A percentile compares a stretch with the other conserved stretches of the same genome.
phyloP scores from a whole-genome alignment of 2,797 vertebrate species.

The Sebastes oblongus region DNA sequence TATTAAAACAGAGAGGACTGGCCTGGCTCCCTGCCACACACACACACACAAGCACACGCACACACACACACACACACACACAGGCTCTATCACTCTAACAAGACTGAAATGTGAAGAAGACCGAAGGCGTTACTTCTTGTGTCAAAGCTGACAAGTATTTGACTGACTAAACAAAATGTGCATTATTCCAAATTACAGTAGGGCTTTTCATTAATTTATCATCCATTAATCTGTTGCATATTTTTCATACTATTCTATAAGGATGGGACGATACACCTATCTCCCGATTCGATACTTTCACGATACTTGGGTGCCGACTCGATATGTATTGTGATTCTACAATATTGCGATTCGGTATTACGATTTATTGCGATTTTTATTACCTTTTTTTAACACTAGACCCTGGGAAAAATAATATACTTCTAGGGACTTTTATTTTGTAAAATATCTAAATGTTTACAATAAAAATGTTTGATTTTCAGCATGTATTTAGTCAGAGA shows the following conservation, averaged over 20 bases:
- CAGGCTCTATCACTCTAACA: constrained; percentile 53
- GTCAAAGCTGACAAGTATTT: constrained; percentile 5
- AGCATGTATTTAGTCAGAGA: too few relatives aligned
- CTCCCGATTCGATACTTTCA: too few relatives aligned
- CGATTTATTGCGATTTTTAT: too few relatives aligned
- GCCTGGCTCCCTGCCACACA: constrained; percentile 47
- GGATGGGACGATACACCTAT: too few relatives aligned
- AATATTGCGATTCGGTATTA: too few relatives aligned
- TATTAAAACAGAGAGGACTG: constrained; percentile 79
- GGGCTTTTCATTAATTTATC: neutral
- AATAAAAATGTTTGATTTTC: too few relatives aligned
- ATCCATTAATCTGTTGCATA: neutral
- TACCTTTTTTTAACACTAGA: too few relatives aligned
- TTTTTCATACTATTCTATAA: neutral
- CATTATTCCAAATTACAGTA: neutral
- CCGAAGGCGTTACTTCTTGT: neutral
- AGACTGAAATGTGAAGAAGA: constrained; percentile 40
- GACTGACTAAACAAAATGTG: constrained; percentile 8
- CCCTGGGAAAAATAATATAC: too few relatives aligned
- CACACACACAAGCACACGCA: constrained; percentile 17
- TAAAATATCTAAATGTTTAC: too few relatives aligned
- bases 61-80: constrained; percentile 19
- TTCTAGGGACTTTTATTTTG: too few relatives aligned
- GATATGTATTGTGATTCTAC: too few relatives aligned
- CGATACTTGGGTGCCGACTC: too few relatives aligned